Evolutionary conservation across 2,797 vertebrate genomes (phyloP), one percentile per base, ranked within the genome.

Genomic region (Eulemur albifrons): DNA sequence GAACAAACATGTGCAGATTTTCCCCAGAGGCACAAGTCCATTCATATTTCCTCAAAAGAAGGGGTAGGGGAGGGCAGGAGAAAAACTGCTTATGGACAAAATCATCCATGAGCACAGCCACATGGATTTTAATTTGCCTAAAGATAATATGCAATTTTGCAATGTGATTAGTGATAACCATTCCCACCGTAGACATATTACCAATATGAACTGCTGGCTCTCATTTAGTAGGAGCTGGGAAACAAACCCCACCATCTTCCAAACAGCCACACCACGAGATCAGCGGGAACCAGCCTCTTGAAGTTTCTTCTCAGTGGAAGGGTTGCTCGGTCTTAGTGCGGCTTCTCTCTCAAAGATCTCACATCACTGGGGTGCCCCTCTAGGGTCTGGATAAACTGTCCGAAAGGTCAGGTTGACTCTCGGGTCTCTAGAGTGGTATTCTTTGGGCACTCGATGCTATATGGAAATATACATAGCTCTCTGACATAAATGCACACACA

Each of bases 351-450:
- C 54, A 43, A 57, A 54, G 63, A 7, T 30, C 95, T 45, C 84
- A 10, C 48, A 52, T 98, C 98, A 98, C 81, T 95, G 89, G 83
- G 73, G 83, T 14, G 63, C 77, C 95, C 95, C 95, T 82, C 76
- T 94, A 0, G 98, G 98, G 90, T 99, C 99, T 13, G 99, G 98
- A 96, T 98, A 97, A 97, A 99, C 99, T 11, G 98, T 99, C 93
- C 99, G 99, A 98, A 99, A 99, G 90, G 99, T 99, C 97, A 99
- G 97, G 98, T 99, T 99, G 97, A 99, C 99, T 96, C 99, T 98
- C 1, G 99, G 99, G 25, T 98, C 99, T 72, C 99, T 99, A 77
- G 99, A 99, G 63, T 99, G 99, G 98, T 99, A 99, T 90, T 99
- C 99, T 98, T 99, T 99, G 61, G 99, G 99, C 91, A 99, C 99